A percentile compares a stretch with the other conserved stretches of the same genome.
Conservation (phyloP, 64 coral and sea anemone species). For the Pocillopora verrucosa region DNA sequence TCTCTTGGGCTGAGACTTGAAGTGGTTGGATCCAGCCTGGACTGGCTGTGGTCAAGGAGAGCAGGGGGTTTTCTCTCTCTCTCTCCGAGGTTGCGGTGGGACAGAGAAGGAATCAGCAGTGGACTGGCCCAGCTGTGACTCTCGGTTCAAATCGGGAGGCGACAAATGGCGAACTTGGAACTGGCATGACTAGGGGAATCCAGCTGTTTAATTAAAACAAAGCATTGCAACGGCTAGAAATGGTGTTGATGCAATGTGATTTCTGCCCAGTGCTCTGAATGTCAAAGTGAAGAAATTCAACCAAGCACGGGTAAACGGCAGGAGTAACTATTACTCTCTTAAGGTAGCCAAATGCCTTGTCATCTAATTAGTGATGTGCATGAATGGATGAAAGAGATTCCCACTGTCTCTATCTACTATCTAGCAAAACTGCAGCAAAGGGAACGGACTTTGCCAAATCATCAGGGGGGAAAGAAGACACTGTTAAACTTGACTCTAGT, state of each 20-base stretch:
- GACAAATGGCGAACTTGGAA: conserved; percentile 49
- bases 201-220: conserved; percentile 46
- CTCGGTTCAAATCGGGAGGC: conserved; percentile 47
- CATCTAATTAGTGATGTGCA: conserved; percentile 78
- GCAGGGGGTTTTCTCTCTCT: too few relatives aligned
- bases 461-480: too few relatives aligned
- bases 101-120: too few relatives aligned
- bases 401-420: conserved; percentile 5
- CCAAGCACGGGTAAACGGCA: too few relatives aligned
- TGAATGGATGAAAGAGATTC: conserved; percentile 60
- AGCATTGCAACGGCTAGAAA: conserved; percentile 55
- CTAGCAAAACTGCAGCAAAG: too few relatives aligned
- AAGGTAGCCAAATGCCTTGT: conserved; percentile 56
- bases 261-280: too few relatives aligned
- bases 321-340: too few relatives aligned
- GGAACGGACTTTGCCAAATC: too few relatives aligned
- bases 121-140: conserved; percentile 52
- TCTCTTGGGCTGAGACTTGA: conserved; percentile 51
- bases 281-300: too few relatives aligned
- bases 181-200: conserved; percentile 51
- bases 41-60: conserved; percentile 28
- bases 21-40: conserved; percentile 11
- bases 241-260: too few relatives aligned
- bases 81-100: background rate
- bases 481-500: too few relatives aligned